Base-by-base conservation (phyloP, 1,140 invertebrate genomes). In the Theocolax elegans region DNA sequence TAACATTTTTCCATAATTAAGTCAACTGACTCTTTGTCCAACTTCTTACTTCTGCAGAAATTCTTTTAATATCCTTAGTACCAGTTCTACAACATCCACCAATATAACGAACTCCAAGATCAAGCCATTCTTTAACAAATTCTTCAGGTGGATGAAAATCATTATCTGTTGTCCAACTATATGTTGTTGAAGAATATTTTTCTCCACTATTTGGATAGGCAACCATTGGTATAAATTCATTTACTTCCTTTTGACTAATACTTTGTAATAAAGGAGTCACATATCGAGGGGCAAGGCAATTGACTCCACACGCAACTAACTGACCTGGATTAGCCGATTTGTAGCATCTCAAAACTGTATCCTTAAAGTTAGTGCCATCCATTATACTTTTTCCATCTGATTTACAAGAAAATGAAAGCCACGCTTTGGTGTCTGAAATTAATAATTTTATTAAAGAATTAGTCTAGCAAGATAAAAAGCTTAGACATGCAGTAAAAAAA, bases 361-460 rank as follows among this genome's bases (percentile, higher is more conserved):
- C 80, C 59, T 83, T 82, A 75, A 97, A 94, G 51, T 86, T 87
- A 76, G 94, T 93, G 6, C 95, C 95, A 80, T 92, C 90, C 0
- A 89, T 91, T 71, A 93, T 88, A 42, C 87, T 88, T 54, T 87
- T 84, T 17, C 90, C 88, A 78, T 94, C 89, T 85, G 90, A 79
- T 8, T 91, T 90, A 78, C 93, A 94, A 31, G 92, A 93, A 82
- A 96, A 96, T 6, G 91, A 89, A 0, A 97, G 79, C 94, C 95
- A 97, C 15, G 93, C 93, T 81, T 91, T 93, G 0, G 87, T 81
- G 53, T 87, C 69, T 71, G 19, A 31, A 71, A 49, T 3, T 15
- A 44, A 9, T 3, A 54, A 51, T 29, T 54, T 29, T 2, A n/a
- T n/a, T n/a, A n/a, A n/a, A n/a, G n/a, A n/a, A n/a, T n/a, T n/a